Evolutionary conservation across 1,140 invertebrate species (phyloP).

Genomic region (Aricia agestis): DNA sequence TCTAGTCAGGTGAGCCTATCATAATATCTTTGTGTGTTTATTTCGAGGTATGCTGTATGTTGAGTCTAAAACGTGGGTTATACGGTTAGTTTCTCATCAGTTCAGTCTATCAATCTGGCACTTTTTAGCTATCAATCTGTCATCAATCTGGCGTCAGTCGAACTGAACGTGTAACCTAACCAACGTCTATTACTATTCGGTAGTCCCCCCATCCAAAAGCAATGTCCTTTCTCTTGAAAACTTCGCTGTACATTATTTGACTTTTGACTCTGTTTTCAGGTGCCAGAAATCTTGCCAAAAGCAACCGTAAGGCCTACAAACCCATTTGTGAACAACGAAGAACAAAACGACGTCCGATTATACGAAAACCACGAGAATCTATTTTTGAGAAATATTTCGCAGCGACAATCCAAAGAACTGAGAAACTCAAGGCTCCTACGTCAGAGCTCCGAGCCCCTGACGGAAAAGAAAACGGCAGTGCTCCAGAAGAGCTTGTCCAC

Average conservation of each 20-base stretch:
- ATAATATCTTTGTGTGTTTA: too few species aligned
- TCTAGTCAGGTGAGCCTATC: conserved; percentile 18
- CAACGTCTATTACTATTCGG: too few species aligned
- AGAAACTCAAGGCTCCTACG: conserved; percentile 56
- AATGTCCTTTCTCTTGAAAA: too few species aligned
- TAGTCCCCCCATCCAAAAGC: too few species aligned
- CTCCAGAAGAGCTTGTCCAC: conserved; percentile 69
- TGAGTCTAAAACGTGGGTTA: too few species aligned
- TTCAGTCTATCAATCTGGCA: too few species aligned
- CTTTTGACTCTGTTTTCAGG: conserved; percentile 34
- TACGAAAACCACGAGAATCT: conserved; percentile 74
- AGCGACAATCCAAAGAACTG: conserved; percentile 63
- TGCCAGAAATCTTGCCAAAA: conserved; percentile 62
- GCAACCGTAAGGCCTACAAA: conserved; percentile 45
- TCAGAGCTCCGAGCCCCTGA: conserved; percentile 65
- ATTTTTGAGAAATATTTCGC: conserved; percentile 69
- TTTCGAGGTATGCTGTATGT: neutral
- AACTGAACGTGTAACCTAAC: too few species aligned
- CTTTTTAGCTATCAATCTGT: too few species aligned
- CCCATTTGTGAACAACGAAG: conserved; percentile 48
- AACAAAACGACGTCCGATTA: conserved; percentile 48
- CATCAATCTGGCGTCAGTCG: too few species aligned
- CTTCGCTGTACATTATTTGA: too few species aligned
- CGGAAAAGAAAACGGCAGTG: conserved; percentile 48
- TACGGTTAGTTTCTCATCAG: too few species aligned